A percentile compares a stretch with the other conserved stretches of the same genome.
Evolutionary conservation across 2,888 invertebrate genomes (phyloP).

Genomic region (Hirtodrosophila cameraria): DNA sequence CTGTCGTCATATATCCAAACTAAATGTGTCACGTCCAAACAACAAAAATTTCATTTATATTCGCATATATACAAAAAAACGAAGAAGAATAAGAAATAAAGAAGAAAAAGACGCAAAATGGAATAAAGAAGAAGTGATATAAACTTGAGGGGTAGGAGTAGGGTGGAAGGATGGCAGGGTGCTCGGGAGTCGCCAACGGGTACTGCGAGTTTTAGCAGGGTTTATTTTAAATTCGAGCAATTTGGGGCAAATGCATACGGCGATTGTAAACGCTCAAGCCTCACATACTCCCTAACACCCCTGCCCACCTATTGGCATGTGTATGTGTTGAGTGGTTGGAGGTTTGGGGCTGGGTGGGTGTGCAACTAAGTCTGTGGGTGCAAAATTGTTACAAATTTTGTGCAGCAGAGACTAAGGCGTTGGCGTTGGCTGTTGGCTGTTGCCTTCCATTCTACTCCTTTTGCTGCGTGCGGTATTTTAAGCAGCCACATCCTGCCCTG

Average conservation of each 20-base stretch:
- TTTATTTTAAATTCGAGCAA: conserved; percentile 73
- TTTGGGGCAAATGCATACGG: conserved; percentile 60
- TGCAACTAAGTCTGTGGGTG: conserved; percentile 33
- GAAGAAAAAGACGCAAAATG: conserved; percentile 5
- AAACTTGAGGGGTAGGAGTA: conserved; percentile 37
- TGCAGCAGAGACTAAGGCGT: conserved; percentile 56
- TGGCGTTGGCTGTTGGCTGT: conserved; percentile 12
- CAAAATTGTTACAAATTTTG: conserved; percentile 79
- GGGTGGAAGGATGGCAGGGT: too few species aligned
- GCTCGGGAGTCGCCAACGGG: background rate
- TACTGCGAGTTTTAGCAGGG: conserved; percentile 24
- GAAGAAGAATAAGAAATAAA: conserved; percentile 11
- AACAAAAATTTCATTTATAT: conserved; percentile 81
- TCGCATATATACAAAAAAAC: conserved; percentile 56
- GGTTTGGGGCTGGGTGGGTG: background rate
- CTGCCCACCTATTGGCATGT: conserved; percentile 29
- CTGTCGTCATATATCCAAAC: conserved; percentile 75
- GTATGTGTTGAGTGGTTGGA: background rate
- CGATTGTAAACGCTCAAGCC: conserved; percentile 31
- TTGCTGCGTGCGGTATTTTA: conserved; percentile 66
- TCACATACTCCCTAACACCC: too few species aligned
- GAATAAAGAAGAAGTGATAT: conserved; percentile 36
- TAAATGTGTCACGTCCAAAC: conserved; percentile 80
- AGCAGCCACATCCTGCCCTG: conserved; percentile 75
- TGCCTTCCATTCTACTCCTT: conserved; percentile 51